These are phyloP conservation scores for Leuciscus idus DNA, from an alignment of 2,113 vertebrate species.

Conservation along the genomic window DNA sequence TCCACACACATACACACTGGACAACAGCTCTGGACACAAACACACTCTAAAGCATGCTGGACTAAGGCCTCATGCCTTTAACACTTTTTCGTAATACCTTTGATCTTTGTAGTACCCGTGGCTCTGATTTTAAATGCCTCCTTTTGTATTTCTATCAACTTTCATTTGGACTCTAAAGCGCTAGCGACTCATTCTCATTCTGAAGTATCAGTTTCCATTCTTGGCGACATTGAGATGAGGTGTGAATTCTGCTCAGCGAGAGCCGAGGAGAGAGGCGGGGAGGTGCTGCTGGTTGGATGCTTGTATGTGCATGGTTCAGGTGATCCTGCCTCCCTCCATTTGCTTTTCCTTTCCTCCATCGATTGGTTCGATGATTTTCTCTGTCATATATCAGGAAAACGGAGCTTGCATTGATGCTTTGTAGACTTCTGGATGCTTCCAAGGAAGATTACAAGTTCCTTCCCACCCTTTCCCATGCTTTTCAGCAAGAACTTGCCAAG, in stretches of 20 bases:
- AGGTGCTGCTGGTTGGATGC: not conserved
- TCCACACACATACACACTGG: conserved; percentile 8
- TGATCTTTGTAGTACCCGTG: not conserved
- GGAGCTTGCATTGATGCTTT: not conserved
- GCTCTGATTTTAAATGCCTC: not conserved
- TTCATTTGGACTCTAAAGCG: not conserved
- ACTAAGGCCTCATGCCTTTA: not conserved
- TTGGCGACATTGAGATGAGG: conserved; percentile 57
- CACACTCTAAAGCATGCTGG: not conserved
- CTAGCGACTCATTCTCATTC: conserved; percentile 46
- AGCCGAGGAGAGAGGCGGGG: not conserved
- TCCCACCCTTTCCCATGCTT: not conserved
- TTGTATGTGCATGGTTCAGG: not conserved
- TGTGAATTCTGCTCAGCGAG: conserved; percentile 45
- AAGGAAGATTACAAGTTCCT: not conserved
- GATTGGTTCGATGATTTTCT: conserved; percentile 29
- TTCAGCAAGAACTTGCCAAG: not conserved
- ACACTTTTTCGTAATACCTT: not conserved
- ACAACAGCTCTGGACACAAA: not conserved
- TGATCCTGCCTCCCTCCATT: conserved; percentile 17
- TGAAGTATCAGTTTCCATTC: conserved; percentile 29
- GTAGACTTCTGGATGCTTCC: not conserved
- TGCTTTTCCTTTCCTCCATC: not conserved
- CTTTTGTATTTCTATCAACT: not conserved
- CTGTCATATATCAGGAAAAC: not conserved